These are phyloP conservation scores for Etheostoma perlongum DNA, from an alignment of 2,797 vertebrate genomes.

Conservation along the genomic window DNA sequence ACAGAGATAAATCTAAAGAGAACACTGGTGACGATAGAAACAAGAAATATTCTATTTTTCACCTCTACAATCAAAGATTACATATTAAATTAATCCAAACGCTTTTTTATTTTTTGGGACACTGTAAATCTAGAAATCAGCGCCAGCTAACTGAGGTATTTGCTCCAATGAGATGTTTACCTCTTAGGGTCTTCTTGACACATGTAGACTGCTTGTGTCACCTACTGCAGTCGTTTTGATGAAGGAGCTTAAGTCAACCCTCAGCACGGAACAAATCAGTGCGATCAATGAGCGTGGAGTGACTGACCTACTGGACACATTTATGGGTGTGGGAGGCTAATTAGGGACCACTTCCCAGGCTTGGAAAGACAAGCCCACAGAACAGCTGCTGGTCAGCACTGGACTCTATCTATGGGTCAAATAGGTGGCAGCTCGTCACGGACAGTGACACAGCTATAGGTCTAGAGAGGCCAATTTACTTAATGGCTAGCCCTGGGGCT, in stretches of 20 bases:
- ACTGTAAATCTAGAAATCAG: constrained; percentile 19
- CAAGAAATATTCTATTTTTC: constrained; percentile 48
- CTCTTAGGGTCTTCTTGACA: constrained; percentile 62
- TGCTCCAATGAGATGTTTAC: constrained; percentile 42
- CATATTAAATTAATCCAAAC: constrained; percentile 36
- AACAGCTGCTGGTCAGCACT: constrained; percentile 89
- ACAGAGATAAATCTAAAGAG: constrained; percentile 70
- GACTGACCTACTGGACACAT: constrained; percentile 84
- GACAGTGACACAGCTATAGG: constrained; percentile 84
- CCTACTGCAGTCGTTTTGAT: constrained; percentile 71
- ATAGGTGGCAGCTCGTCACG: constrained; percentile 84
- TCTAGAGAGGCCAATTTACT: constrained; percentile 85
- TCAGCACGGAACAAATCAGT: constrained; percentile 77
- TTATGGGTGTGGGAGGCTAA: constrained; percentile 91
- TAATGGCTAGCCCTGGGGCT: constrained; percentile 82
- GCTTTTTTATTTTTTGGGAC: background rate
- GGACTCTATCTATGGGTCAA: constrained; percentile 85
- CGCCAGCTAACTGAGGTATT: constrained; percentile 9
- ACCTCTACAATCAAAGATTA: constrained; percentile 50
- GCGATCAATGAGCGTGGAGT: constrained; percentile 83
- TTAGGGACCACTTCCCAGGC: constrained; percentile 88
- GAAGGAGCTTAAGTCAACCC: constrained; percentile 74
- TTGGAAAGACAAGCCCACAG: constrained; percentile 79
- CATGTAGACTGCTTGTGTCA: constrained; percentile 67
- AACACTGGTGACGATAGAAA: constrained; percentile 60